A percentile compares a stretch with the other conserved stretches of the same genome.
Evolutionary conservation across 2,797 vertebrate genomes (phyloP).

Genomic region (Silurus lanzhouensis): DNA sequence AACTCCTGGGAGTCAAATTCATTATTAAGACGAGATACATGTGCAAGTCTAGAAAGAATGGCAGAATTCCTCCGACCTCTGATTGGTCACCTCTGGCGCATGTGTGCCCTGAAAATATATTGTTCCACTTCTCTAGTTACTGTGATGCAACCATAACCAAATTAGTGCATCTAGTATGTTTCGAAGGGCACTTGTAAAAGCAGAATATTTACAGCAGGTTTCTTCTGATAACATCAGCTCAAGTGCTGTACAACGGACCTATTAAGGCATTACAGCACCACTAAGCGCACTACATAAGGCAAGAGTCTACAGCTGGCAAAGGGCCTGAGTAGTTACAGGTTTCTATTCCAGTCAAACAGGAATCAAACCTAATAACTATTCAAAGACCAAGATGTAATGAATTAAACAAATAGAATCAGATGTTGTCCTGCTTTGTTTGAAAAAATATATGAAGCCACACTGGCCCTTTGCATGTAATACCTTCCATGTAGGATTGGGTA

Average conservation of each 20-base stretch:
- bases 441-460: background rate
- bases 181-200: background rate
- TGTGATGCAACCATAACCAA: background rate
- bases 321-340: background rate
- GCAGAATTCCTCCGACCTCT: background rate
- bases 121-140: background rate
- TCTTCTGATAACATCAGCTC: constrained; percentile 22
- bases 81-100: background rate
- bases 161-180: constrained; percentile 6
- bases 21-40: background rate
- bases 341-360: background rate
- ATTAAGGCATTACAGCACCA: constrained; percentile 2
- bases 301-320: background rate
- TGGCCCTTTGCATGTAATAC: background rate
- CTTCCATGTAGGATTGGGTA: background rate
- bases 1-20: background rate
- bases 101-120: background rate
- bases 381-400: background rate
- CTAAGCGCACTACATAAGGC: constrained; percentile 1
- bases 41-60: background rate
- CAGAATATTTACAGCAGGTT: background rate
- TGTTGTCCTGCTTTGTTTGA: background rate
- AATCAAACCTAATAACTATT: background rate
- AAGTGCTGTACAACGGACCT: background rate
- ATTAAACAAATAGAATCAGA: background rate